phyloP scores from a whole-genome alignment of 2,797 vertebrate genomes.

The Gallinago nigripennis region DNA sequence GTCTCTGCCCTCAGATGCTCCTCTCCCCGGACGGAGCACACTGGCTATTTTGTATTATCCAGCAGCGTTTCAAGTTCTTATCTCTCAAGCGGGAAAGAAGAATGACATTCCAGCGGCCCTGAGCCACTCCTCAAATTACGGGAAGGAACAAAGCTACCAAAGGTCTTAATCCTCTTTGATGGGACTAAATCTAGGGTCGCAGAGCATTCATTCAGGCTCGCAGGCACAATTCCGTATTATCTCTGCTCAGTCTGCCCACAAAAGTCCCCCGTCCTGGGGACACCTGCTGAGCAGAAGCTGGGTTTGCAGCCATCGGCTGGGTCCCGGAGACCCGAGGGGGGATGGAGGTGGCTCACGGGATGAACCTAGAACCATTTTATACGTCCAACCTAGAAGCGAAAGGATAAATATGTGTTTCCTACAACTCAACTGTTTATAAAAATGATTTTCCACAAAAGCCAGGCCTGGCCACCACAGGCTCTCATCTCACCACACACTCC shows the following conservation, averaged over 20 bases:
- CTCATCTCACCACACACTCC: accelerated
- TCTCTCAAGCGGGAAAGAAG: background rate
- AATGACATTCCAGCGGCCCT: background rate
- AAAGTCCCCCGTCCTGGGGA: background rate
- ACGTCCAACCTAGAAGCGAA: accelerated
- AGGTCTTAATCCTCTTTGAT: background rate
- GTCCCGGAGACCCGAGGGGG: background rate
- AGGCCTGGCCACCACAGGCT: accelerated
- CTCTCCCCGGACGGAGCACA: background rate
- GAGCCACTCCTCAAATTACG: background rate
- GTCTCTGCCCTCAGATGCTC: background rate
- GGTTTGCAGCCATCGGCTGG: accelerated
- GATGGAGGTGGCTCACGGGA: background rate
- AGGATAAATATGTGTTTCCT: accelerated
- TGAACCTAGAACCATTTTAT: accelerated
- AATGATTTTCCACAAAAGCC: background rate
- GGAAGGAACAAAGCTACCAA: background rate
- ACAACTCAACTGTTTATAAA: accelerated
- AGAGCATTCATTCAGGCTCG: background rate
- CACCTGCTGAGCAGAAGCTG: background rate
- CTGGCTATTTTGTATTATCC: background rate
- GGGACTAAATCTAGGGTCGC: background rate
- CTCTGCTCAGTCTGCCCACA: background rate
- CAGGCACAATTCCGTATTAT: background rate
- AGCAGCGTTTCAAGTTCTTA: background rate